phyloP scores from a whole-genome alignment of 2,888 invertebrate species.

The Tridacna gigas region DNA sequence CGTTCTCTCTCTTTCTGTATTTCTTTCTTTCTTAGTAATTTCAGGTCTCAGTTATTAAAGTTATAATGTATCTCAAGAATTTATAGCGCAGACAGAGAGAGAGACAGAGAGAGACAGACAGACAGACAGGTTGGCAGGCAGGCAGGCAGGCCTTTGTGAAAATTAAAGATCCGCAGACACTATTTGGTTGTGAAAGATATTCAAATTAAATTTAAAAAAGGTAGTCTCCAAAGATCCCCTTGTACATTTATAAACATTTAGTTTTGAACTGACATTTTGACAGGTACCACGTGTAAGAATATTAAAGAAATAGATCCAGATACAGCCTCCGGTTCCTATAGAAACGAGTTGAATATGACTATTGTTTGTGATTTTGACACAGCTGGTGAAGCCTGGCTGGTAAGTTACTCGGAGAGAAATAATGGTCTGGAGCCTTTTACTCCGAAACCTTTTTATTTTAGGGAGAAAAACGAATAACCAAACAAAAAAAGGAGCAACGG shows the following conservation, averaged over 20 bases:
- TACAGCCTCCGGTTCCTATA: constrained; percentile 2
- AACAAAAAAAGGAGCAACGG: background rate
- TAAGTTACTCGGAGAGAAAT: background rate
- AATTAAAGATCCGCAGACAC: too few relatives aligned
- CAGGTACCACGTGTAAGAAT: constrained; percentile 5
- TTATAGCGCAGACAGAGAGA: too few relatives aligned
- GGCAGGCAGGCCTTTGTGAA: too few relatives aligned
- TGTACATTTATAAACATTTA: background rate
- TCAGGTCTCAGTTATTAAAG: too few relatives aligned
- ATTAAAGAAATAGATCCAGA: background rate
- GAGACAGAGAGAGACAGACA: too few relatives aligned
- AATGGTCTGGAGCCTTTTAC: background rate
- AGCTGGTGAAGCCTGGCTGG: constrained; percentile 3
- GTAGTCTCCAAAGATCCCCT: too few relatives aligned
- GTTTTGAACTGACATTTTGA: background rate
- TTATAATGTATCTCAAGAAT: too few relatives aligned
- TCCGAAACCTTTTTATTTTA: background rate
- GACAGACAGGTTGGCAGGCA: too few relatives aligned
- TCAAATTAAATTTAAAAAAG: too few relatives aligned
- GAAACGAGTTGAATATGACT: constrained; percentile 4
- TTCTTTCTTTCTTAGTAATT: too few relatives aligned
- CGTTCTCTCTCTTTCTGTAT: too few relatives aligned
- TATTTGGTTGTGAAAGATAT: too few relatives aligned
- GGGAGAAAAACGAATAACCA: background rate
- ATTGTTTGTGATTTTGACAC: constrained; percentile 15